Evolutionary conservation across 2,888 invertebrate species (phyloP), one percentile per base, ranked within the genome.

Genomic region (Eilema caniola): DNA sequence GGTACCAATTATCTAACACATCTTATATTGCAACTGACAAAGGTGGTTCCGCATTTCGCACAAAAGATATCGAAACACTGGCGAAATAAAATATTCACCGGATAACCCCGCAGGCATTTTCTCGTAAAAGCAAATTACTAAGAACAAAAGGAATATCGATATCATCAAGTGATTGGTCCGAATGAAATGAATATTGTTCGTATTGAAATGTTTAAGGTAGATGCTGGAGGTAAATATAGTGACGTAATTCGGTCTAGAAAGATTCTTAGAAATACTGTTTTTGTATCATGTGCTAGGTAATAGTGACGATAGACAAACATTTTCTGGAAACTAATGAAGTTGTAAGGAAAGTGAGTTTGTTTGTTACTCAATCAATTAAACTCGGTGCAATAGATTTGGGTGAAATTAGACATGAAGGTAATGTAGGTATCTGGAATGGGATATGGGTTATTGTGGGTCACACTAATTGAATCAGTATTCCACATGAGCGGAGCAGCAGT

Each of bases 111-210:
- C 66, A 70, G 79, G 75, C 61, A 63, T 79, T 73, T 74, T 75
- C 61, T 67, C 56, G 69, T 74, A 78, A 83, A 83, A 80, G 82
- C 80, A 83, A 84, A 85, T 83, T 82, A 78, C 74, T 62, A 56
- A 83, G 81, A 85, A 86, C 84, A 85, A 86, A 82, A 74, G 77
- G 72, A 85, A 79, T 81, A 78, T 78, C 76, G 77, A 79, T 86
- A 71, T 78, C 78, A 75, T 76, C 77, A 78, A 82, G 79, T 82
- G 81, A 85, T 84, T 83, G 78, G 76, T 75, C 72, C 72, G 72
- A 74, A 25, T 59, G 75, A 76, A 83, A 85, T 78, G 77, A 83
- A 81, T 84, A 82, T 75, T 71, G 76, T 79, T 81, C 75, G 68
- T 66, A 64, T 76, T 71, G 71, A 81, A 66, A 73, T 73, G 74